A percentile compares a stretch with the other conserved stretches of the same genome.
These are phyloP conservation scores for Trididemnum nubilum DNA, from an alignment of 23 tunicate genomes.

Conservation along the genomic window DNA sequence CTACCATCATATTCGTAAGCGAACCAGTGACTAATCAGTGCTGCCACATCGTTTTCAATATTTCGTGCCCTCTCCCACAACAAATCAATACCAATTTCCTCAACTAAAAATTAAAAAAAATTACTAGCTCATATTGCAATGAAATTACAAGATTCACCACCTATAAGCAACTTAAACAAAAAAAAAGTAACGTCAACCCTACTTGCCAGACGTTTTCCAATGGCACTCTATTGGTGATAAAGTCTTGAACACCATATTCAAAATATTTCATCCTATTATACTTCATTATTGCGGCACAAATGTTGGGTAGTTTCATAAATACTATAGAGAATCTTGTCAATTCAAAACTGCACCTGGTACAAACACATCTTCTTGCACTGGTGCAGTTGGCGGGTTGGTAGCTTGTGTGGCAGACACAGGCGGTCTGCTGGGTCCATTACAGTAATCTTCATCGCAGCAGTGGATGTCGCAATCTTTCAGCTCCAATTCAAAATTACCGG, in stretches of 20 bases:
- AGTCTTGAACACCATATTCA: too few species aligned
- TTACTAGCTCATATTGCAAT: not conserved
- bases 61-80: not conserved
- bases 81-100: not conserved
- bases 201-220: too few species aligned
- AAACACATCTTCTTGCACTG: too few species aligned
- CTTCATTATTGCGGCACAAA: too few species aligned
- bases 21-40: not conserved
- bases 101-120: not conserved
- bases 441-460: not conserved
- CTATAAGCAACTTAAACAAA: not conserved
- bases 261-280: too few species aligned
- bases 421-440: not conserved
- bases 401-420: too few species aligned
- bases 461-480: not conserved
- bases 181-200: not conserved
- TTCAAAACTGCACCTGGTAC: too few species aligned
- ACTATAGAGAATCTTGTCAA: too few species aligned
- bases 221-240: too few species aligned
- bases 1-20: slow-evolving; percentile 5
- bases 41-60: not conserved
- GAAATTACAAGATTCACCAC: not conserved
- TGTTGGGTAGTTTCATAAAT: too few species aligned
- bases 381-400: too few species aligned
- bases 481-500: not conserved